A percentile compares a stretch with the other conserved stretches of the same genome.
These are phyloP conservation scores for Eospalax fontanierii DNA, from an alignment of 2,797 vertebrate species.

Conservation along the genomic window DNA sequence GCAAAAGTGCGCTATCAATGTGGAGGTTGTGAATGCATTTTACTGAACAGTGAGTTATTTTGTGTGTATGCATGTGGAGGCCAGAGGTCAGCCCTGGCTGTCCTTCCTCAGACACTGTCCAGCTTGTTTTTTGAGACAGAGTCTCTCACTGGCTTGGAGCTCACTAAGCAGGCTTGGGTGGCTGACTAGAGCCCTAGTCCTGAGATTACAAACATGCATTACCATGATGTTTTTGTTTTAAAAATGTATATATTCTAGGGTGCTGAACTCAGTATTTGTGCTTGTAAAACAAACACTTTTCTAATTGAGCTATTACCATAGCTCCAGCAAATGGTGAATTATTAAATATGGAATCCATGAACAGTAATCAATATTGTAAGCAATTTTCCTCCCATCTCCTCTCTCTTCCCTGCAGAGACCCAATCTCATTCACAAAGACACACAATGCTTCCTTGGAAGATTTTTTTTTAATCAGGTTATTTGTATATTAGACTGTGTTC, in stretches of 20 bases:
- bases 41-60: neutral
- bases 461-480: neutral
- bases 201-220: too few relatives aligned
- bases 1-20: accelerated
- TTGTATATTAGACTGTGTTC: neutral
- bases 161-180: neutral
- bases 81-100: neutral
- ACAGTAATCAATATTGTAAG: neutral
- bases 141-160: neutral
- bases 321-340: neutral
- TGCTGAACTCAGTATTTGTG: neutral
- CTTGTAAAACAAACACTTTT: neutral
- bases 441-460: too few relatives aligned
- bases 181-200: neutral
- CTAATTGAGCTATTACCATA: neutral
- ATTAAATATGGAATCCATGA: neutral
- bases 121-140: neutral
- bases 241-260: neutral
- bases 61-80: neutral
- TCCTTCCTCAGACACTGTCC: neutral
- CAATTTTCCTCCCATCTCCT: too few relatives aligned
- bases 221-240: neutral
- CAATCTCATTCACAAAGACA: neutral
- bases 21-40: neutral
- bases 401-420: neutral